Base-by-base conservation (phyloP, 53 echinoderm and acorn worm genomes). In the Temnopleurus reevesii region DNA sequence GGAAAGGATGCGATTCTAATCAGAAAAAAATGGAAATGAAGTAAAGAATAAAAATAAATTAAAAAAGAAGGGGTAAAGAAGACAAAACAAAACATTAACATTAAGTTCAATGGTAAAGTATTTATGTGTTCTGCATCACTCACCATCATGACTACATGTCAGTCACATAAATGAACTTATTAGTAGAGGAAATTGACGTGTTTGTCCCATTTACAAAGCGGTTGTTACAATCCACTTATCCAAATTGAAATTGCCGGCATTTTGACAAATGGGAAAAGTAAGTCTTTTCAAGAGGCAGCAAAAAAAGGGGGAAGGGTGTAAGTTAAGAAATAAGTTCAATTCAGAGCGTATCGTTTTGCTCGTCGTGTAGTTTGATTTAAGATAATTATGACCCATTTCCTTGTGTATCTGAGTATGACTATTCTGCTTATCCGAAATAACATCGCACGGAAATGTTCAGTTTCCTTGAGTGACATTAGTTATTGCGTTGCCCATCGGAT, bases 141-240 rank as follows among this genome's bases (percentile, higher is more conserved):
- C n/a, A n/a, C n/a, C 41, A 21, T 71, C 41, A 71, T n/a, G 41
- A 71, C 8, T 71, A 18, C 9, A 33, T 33, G 33, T 18, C 13
- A 34, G 30, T 63, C 18, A 31, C 63, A 63, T 34, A 63, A 63
- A 63, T 63, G 33, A 71, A 71, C n/a, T 71, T 71, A 71, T 38
- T 6, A 7, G 41, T 7, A 38, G n/a, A n/a, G 71, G 71, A 71
- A 71, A 71, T 71, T 71, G 71, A 71, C 41, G 5, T 41, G 71
- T 71, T 38, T 13, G 71, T 71, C 41, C 34, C 63, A 63, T 63
- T 63, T 63, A 30, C 34, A 33, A 63, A 63, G 63, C 34, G 30
- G 63, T 63, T 63, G 34, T 63, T 34, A 34, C 34, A 63, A 63
- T 63, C 63, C 63, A 63, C 63, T 63, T 63, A 63, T 63, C 63